Percentiles rank a stretch among this genome's conserved stretches.
These are phyloP conservation scores for Caenorhabditis remanei DNA, from an alignment of 1,140 invertebrate genomes.

Conservation along the genomic window DNA sequence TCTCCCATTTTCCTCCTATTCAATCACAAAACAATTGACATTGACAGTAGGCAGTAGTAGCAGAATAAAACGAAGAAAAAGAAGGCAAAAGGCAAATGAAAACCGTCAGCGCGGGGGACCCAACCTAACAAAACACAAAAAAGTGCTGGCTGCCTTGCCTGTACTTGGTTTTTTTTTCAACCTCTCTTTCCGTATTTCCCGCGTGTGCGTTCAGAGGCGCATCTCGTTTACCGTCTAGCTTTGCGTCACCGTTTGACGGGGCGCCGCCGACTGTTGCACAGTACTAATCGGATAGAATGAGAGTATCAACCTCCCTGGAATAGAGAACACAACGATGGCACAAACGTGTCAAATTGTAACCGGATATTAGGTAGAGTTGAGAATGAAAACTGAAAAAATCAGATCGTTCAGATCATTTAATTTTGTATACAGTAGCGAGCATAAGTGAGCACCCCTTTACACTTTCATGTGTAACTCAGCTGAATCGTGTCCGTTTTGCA, in stretches of 20 bases:
- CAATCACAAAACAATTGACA: constrained; percentile 53
- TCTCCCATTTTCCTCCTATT: not conserved
- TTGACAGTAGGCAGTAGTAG: constrained; percentile 26
- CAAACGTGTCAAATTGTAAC: constrained; percentile 47
- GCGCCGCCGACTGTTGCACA: constrained; percentile 29
- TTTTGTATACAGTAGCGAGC: not conserved
- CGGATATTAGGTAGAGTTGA: constrained; percentile 1
- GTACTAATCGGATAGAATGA: constrained; percentile 31
- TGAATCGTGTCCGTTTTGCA: too few species aligned
- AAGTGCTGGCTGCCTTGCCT: not conserved
- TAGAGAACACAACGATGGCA: constrained; percentile 20
- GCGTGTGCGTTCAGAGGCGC: constrained; percentile 13
- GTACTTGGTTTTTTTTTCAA: not conserved
- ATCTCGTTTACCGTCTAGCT: constrained; percentile 48
- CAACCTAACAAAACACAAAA: constrained; percentile 53
- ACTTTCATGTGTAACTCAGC: too few species aligned
- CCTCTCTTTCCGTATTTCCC: not conserved
- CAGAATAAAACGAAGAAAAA: not conserved
- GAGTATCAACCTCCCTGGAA: not conserved
- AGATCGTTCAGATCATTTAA: not conserved
- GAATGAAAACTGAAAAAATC: not conserved
- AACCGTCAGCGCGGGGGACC: constrained; percentile 21
- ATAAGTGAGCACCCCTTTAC: too few species aligned
- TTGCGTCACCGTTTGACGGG: constrained; percentile 49
- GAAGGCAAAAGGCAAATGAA: constrained; percentile 37